Conservation (phyloP, 2,113 vertebrate genomes). For the Cephalophus harveyi region DNA sequence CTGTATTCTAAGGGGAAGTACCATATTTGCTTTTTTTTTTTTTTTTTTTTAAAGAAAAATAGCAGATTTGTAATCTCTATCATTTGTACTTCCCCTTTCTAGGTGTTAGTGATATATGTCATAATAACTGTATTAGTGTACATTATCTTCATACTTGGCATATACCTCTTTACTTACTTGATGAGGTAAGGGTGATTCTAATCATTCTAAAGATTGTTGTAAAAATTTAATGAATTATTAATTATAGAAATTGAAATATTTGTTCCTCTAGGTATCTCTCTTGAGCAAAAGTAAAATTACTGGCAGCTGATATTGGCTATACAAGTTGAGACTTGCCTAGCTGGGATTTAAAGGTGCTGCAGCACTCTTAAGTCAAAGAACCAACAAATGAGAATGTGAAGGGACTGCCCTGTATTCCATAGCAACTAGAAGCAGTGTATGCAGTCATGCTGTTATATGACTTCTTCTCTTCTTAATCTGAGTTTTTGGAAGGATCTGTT, state of each 20-base stretch:
- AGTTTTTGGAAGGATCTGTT: conserved; percentile 8
- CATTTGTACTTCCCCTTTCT: neutral
- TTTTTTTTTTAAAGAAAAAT: neutral
- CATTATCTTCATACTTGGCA: neutral
- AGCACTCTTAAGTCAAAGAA: conserved; percentile 5
- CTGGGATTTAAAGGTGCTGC: conserved; percentile 30
- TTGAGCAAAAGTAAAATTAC: conserved; percentile 48
- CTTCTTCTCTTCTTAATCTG: conserved; percentile 34
- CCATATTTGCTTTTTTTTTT: neutral
- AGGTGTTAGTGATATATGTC: neutral
- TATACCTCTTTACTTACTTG: neutral
- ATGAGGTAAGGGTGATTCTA: neutral
- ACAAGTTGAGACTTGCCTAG: conserved; percentile 55
- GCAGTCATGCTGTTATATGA: neutral
- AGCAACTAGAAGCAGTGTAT: neutral
- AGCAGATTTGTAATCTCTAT: neutral
- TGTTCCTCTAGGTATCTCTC: conserved; percentile 33
- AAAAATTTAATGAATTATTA: conserved; percentile 1
- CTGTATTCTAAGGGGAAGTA: neutral
- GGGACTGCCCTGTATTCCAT: neutral
- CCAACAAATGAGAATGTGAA: conserved; percentile 30
- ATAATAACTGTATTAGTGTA: neutral
- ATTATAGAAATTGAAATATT: conserved; percentile 23
- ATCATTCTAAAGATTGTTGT: neutral
- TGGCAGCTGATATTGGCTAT: neutral